A percentile compares a stretch with the other conserved stretches of the same genome.
These are phyloP conservation scores for Drosophila albomicans DNA, from an alignment of 1,140 invertebrate species.

Conservation along the genomic window DNA sequence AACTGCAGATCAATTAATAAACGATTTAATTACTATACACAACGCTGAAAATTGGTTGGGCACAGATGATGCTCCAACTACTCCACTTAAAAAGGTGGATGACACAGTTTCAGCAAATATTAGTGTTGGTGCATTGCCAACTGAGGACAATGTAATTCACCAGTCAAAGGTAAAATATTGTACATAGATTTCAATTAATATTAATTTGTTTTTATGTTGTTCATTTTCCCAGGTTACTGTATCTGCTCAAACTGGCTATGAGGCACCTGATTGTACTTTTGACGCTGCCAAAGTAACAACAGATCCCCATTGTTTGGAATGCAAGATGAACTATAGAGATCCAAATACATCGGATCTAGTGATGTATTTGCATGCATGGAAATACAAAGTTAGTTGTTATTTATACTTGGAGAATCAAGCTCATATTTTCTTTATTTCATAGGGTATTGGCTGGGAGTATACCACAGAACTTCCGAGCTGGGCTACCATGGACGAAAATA, in stretches of 20 bases:
- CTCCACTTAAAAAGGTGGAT: conserved; percentile 90
- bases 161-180: neutral
- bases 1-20: conserved; percentile 94
- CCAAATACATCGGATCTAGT: conserved; percentile 95
- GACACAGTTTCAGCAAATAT: conserved; percentile 76
- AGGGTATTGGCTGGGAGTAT: conserved; percentile 96
- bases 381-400: conserved; percentile 89
- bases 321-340: conserved; percentile 95
- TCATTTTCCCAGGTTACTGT: conserved; percentile 26
- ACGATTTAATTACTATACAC: conserved; percentile 95
- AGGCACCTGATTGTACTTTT: conserved; percentile 84
- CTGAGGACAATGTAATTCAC: conserved; percentile 59
- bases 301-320: conserved; percentile 96
- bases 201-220: neutral
- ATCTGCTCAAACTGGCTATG: conserved; percentile 49
- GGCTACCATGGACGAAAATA: conserved; percentile 93
- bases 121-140: neutral
- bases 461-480: conserved; percentile 94
- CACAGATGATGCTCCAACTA: conserved; percentile 94
- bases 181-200: neutral
- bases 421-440: conserved; percentile 50
- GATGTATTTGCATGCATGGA: conserved; percentile 98
- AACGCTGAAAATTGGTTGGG: conserved; percentile 97
- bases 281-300: conserved; percentile 90
- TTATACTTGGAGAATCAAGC: neutral